Percentiles rank a stretch among this genome's conserved stretches.
phyloP scores from a whole-genome alignment of 2,888 invertebrate genomes.

The Cephonodes hylas region DNA sequence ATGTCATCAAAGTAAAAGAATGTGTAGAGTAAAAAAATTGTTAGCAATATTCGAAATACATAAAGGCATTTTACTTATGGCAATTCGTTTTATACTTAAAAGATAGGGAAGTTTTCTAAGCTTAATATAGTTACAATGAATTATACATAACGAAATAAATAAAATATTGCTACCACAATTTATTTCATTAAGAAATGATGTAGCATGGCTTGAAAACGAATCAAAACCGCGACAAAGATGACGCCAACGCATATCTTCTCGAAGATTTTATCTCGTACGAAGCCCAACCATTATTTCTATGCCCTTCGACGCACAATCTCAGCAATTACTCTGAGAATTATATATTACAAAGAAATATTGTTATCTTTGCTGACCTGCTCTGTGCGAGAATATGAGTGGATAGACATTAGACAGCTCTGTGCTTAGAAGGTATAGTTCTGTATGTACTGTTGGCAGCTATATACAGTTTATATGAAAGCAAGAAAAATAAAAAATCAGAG shows the following conservation, averaged over 20 bases:
- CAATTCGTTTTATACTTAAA: too few relatives aligned
- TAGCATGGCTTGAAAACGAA: neutral
- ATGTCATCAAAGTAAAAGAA: too few relatives aligned
- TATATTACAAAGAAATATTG: constrained; percentile 5
- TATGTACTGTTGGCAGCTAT: neutral
- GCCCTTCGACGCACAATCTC: constrained; percentile 34
- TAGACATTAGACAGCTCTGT: neutral
- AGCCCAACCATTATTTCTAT: constrained; percentile 56
- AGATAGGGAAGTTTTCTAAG: too few relatives aligned
- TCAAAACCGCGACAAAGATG: constrained; percentile 22
- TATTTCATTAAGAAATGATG: neutral
- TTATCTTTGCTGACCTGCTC: constrained; percentile 11
- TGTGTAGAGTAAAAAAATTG: too few relatives aligned
- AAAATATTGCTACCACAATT: neutral
- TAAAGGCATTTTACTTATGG: too few relatives aligned
- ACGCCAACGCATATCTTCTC: constrained; percentile 37
- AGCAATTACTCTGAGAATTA: constrained; percentile 30
- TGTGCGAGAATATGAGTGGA: neutral
- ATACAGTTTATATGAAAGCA: neutral
- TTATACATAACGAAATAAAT: neutral
- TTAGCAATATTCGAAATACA: too few relatives aligned
- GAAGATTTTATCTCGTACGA: constrained; percentile 54
- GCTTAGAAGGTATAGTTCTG: neutral
- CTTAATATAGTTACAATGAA: too few relatives aligned
- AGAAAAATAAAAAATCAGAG: too few relatives aligned